Evolutionary conservation across 2,113 vertebrate species (phyloP).

Genomic region (Hyaena hyaena): DNA sequence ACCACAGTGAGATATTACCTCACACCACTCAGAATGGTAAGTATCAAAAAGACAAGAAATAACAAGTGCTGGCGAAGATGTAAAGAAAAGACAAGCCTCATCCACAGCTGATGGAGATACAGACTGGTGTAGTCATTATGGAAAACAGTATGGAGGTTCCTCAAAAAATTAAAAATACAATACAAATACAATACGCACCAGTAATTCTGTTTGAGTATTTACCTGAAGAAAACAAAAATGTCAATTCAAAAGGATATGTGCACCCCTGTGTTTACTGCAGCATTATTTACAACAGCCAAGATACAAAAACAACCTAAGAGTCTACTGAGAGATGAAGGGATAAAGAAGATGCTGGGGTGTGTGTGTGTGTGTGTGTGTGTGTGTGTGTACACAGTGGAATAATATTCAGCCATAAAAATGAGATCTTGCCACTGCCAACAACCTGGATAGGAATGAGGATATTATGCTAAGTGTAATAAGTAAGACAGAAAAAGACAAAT

Average conservation of each 20-base stretch:
- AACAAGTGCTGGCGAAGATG: not conserved
- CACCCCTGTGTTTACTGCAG: not conserved
- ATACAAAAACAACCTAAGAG: not conserved
- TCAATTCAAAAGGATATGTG: not conserved
- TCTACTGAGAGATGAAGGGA: not conserved
- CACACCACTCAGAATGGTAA: not conserved
- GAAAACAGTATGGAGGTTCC: not conserved
- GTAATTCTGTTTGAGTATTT: not conserved
- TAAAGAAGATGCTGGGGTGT: not conserved
- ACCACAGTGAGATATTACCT: not conserved
- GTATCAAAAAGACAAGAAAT: not conserved
- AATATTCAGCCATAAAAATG: not conserved
- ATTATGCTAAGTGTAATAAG: not conserved
- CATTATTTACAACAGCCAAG: not conserved
- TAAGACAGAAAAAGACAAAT: not conserved
- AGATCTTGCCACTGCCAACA: not conserved
- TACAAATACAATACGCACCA: not conserved
- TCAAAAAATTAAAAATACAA: not conserved
- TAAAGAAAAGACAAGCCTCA: not conserved
- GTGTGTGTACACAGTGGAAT: not conserved
- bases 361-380: no score
- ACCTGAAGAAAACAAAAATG: not conserved
- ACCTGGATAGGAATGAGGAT: not conserved
- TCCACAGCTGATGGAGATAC: not conserved
- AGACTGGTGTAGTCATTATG: not conserved